Base-by-base conservation (phyloP, 2,113 vertebrate species). In the Eurypyga helias region DNA sequence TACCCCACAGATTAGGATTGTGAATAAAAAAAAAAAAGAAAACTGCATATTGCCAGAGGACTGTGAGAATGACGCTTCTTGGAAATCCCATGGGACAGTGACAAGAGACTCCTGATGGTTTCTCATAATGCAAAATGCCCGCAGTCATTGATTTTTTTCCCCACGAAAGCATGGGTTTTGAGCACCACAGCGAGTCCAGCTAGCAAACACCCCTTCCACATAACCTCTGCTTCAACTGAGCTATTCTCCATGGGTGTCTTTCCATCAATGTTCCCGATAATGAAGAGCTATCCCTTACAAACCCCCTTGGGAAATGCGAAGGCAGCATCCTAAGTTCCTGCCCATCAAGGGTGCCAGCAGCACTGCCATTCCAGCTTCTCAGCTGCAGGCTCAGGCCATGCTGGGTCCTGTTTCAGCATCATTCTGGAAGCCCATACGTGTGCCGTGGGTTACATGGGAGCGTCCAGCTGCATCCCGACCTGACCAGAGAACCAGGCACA, bases 341-440 rank as follows among this genome's bases (percentile, higher is more conserved):
- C 62, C 54, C 9, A 0, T 8, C 12, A 4, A 0, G 31, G 52
- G 24, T 57, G 80, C 25, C 0, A 1, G 54, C 0, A 0, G 51
- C 10, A 66, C 49, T 89, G 71, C 66, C 41, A 23, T n/a, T 41
- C 26, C 71, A 71, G 36, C 29, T 19, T 34, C 62, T 33, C 58
- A 51, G 29, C 6, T 8, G 49, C 17, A 20, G 36, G n/a, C 21
- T 87, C 26, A 10, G 81, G 54, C 25, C 1, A 1, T 20, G 43
- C 57, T 1, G 2, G 25, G 12, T 57, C 45, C 48, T 5, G 36
- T 15, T 19, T 10, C 75, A 51, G 71, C 55, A 61, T 69, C 3
- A 0, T 29, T 43, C 61, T 62, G 87, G 62, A 70, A 58, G 57
- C 41, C 16, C 17, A 4, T 5, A 0, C 2, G 4, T 25, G 62